Conservation (phyloP, 2,113 vertebrate genomes). For the Heliornis fulica region DNA sequence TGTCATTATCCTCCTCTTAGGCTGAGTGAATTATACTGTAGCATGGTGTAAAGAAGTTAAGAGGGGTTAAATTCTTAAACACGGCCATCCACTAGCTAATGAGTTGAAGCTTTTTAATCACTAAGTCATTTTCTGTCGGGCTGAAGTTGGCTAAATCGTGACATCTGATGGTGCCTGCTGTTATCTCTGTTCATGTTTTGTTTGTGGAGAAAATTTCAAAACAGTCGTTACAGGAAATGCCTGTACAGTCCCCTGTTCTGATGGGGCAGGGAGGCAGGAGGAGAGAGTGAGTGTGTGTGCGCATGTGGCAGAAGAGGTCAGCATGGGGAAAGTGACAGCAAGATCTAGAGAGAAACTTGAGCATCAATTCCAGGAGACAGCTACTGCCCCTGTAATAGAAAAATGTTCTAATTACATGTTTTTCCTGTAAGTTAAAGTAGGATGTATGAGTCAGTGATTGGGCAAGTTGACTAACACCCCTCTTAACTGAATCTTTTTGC, state of each 20-base stretch:
- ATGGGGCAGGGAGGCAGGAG: neutral
- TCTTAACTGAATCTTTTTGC: neutral
- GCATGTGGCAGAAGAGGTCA: neutral
- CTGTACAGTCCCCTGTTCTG: neutral
- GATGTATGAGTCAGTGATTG: neutral
- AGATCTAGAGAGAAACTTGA: neutral
- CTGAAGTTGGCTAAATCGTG: slow-evolving; percentile 14
- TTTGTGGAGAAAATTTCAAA: neutral
- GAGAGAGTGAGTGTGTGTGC: no score
- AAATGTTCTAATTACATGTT: neutral
- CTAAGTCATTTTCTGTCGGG: neutral
- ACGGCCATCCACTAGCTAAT: slow-evolving; percentile 27
- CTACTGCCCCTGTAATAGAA: neutral
- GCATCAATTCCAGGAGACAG: neutral
- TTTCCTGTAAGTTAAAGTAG: neutral
- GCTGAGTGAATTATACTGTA: slow-evolving; percentile 54
- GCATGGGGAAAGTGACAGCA: neutral
- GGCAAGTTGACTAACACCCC: neutral
- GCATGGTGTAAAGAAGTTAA: slow-evolving; percentile 71
- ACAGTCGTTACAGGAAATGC: neutral
- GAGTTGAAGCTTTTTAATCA: slow-evolving; percentile 6
- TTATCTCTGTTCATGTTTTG: neutral
- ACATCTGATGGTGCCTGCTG: neutral
- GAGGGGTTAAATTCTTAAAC: slow-evolving; percentile 68
- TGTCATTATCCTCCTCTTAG: slow-evolving; percentile 66